Base-by-base conservation (phyloP, 2,797 vertebrate species). In the Sebastiscus albofasciatus region DNA sequence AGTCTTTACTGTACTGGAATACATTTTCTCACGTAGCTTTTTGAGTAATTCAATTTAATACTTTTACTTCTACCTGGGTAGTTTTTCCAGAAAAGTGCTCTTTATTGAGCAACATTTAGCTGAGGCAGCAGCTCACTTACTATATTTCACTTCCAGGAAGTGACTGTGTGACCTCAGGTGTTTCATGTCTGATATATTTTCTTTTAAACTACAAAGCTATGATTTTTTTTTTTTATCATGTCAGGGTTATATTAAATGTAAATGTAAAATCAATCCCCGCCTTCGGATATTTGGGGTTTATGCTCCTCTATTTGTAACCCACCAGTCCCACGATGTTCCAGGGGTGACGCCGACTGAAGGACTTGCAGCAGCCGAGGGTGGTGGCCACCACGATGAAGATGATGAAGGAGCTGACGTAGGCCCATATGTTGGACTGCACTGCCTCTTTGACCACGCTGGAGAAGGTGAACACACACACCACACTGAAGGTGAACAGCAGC, bases 261-360 rank as follows among this genome's bases (percentile, higher is more conserved):
- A 3, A 33, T 58, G 55, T 49, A 2, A 69, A 70, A 49, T 54
- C 0, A 6, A n/a, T 39, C 54, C 14, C 54, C 14, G 46, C 27
- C 8, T 3, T 26, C 20, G 14, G 8, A 68, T 6, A 52, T 71
- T 42, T 72, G 8, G 14, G 27, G 12, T 2, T 54, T 46, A 46
- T 46, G 42, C 42, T 46, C 42, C 42, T 46, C 14, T 52, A 2
- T 59, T 7, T 49, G 10, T 33, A 1, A 88, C 95, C 84, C 89
- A 98, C 97, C 96, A 98, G 94, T 0, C 94, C 96, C 4, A 98
- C 62, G 0, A 98, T 91, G 92, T 99, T 99, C 97, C 97, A 98
- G 7, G 97, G 97, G 86, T 98, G 95, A 76, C 92, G 93, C 3
- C 96, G 93, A 20, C 96, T 96, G 90, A 97, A 96, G 46, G 96